These are phyloP conservation scores for Apamea monoglypha DNA, from an alignment of 2,888 invertebrate genomes.

Conservation along the genomic window DNA sequence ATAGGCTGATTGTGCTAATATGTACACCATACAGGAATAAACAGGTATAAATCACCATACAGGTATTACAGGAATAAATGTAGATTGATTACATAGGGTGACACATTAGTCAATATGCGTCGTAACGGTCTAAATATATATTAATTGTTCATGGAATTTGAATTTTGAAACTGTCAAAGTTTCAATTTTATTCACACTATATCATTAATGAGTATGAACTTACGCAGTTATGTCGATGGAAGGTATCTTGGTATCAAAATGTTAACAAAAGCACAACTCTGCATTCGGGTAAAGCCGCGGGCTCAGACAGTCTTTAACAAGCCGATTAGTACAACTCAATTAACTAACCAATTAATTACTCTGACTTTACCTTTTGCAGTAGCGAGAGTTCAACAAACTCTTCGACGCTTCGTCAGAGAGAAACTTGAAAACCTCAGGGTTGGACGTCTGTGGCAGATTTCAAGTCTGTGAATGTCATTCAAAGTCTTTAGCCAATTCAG, in stretches of 20 bases:
- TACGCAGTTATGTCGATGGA: background rate
- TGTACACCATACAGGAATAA: background rate
- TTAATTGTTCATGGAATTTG: background rate
- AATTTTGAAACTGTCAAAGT: background rate
- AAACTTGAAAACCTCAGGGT: conserved; percentile 21
- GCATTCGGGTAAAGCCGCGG: background rate
- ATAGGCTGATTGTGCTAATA: background rate
- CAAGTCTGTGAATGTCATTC: conserved; percentile 27
- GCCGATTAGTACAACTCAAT: background rate
- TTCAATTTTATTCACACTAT: background rate
- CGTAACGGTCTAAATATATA: background rate
- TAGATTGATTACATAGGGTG: background rate
- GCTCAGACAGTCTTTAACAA: background rate
- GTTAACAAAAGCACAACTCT: background rate
- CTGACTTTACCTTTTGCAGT: background rate
- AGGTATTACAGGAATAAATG: background rate
- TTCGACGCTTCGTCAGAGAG: conserved; percentile 7
- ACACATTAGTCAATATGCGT: too few relatives aligned
- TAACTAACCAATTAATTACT: background rate
- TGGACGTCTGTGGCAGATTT: conserved; percentile 8
- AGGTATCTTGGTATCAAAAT: background rate
- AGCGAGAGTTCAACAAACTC: conserved; percentile 19
- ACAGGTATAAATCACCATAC: too few relatives aligned
- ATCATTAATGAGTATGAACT: background rate
- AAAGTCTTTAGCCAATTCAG: background rate